A percentile compares a stretch with the other conserved stretches of the same genome.
Conservation (phyloP, 2,888 invertebrate species). For the Colostygia pectinataria region DNA sequence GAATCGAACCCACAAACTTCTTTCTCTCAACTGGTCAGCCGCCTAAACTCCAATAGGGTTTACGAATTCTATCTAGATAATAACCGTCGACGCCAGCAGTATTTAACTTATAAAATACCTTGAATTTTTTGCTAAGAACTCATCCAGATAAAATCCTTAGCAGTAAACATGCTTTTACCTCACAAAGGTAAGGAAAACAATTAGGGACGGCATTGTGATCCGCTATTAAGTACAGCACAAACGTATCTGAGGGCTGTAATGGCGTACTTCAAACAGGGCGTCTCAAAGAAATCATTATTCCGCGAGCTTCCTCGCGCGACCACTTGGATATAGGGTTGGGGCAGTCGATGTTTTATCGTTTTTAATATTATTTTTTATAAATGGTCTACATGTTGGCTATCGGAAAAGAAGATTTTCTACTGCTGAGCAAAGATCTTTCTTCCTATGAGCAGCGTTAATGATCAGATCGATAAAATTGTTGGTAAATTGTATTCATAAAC, state of each 20-base stretch:
- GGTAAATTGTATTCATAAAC: too few species aligned
- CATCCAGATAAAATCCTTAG: slow-evolving; percentile 19
- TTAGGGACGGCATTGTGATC: slow-evolving; percentile 70
- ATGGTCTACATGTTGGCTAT: too few species aligned
- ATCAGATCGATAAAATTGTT: too few species aligned
- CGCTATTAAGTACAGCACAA: slow-evolving; percentile 76
- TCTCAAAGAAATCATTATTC: slow-evolving; percentile 83
- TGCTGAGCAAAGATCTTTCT: too few species aligned
- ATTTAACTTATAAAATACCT: neutral
- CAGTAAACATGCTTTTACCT: slow-evolving; percentile 48
- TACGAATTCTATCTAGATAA: too few species aligned
- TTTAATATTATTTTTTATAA: too few species aligned
- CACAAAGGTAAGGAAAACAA: slow-evolving; percentile 78
- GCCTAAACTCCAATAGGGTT: too few species aligned
- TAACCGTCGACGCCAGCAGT: too few species aligned
- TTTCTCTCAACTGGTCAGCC: too few species aligned
- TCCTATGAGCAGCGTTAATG: too few species aligned
- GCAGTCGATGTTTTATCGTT: neutral
- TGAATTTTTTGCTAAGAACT: slow-evolving; percentile 4
- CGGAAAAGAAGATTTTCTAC: too few species aligned
- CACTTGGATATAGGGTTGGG: slow-evolving; percentile 65
- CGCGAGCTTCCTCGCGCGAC: slow-evolving; percentile 77
- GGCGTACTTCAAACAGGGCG: slow-evolving; percentile 75
- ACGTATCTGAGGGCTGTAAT: slow-evolving; percentile 76
- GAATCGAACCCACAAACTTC: too few species aligned